Percentiles rank a stretch among this genome's conserved stretches.
phyloP scores from a whole-genome alignment of 1,140 invertebrate species.

The Atta texana region DNA sequence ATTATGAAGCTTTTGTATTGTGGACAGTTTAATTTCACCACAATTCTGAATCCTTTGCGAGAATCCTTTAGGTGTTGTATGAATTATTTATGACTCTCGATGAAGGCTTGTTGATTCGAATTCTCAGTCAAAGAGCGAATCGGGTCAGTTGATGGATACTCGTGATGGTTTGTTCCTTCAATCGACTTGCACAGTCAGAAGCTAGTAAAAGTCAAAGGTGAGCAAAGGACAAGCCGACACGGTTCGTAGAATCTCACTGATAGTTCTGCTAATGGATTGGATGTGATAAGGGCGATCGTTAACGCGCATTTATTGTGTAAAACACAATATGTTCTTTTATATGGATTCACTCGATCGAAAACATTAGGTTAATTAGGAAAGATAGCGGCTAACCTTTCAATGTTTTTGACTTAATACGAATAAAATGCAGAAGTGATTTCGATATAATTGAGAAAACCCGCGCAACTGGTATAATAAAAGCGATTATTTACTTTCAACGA shows the following conservation, averaged over 20 bases:
- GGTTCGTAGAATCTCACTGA: constrained; percentile 58
- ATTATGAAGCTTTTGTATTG: background rate
- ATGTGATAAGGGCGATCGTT: constrained; percentile 59
- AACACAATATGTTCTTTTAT: background rate
- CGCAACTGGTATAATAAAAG: background rate
- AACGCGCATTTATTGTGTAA: constrained; percentile 26
- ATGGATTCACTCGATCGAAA: background rate
- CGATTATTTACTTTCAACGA: background rate
- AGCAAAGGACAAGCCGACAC: constrained; percentile 50
- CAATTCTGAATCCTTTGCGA: background rate
- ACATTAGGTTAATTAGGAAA: background rate
- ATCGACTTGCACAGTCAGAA: constrained; percentile 19
- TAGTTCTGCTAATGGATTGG: constrained; percentile 62
- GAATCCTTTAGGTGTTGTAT: background rate
- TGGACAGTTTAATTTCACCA: background rate
- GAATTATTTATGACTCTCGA: constrained; percentile 28
- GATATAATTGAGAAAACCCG: background rate
- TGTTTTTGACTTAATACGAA: background rate
- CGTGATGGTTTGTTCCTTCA: constrained; percentile 5
- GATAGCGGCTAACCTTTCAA: background rate
- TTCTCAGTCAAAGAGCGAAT: constrained; percentile 26
- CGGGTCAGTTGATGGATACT: background rate
- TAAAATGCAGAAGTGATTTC: background rate
- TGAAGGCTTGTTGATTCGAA: background rate
- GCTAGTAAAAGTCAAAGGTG: constrained; percentile 28